Conservation (phyloP, 2,888 invertebrate species). For the Aleiodes leptofemur region DNA sequence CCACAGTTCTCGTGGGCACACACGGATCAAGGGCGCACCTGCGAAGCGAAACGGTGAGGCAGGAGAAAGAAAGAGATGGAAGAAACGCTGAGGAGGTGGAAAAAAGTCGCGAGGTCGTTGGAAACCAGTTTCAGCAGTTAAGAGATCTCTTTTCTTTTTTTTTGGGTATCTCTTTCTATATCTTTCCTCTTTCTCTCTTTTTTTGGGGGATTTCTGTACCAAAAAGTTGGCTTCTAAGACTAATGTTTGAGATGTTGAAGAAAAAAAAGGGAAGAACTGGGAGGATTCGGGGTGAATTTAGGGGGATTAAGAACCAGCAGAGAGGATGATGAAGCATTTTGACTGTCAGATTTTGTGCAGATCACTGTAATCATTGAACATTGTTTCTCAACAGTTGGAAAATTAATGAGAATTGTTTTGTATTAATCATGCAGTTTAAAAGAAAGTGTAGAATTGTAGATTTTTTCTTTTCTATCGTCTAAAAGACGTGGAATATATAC, state of each 20-base stretch:
- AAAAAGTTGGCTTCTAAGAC: conserved; percentile 3
- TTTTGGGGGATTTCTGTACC: conserved; percentile 40
- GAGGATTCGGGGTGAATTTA: too few relatives aligned
- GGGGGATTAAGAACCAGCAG: too few relatives aligned
- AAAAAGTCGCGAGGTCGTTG: conserved; percentile 52
- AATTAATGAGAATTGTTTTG: too few relatives aligned
- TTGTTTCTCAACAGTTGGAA: too few relatives aligned
- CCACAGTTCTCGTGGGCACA: conserved; percentile 40
- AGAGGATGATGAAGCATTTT: too few relatives aligned
- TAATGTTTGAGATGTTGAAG: conserved; percentile 44
- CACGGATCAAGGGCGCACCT: conserved; percentile 46
- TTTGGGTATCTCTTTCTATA: conserved; percentile 27
- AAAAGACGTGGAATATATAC: too few relatives aligned
- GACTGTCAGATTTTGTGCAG: too few relatives aligned
- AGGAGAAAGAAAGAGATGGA: conserved; percentile 38
- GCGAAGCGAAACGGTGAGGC: conserved; percentile 30
- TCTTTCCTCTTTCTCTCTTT: conserved; percentile 37
- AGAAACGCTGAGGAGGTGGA: conserved; percentile 40
- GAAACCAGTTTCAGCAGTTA: conserved; percentile 54
- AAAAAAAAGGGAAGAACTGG: conserved; percentile 43
- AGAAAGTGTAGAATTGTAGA: too few relatives aligned
- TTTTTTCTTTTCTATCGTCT: too few relatives aligned
- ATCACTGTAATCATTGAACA: too few relatives aligned
- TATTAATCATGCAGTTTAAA: too few relatives aligned
- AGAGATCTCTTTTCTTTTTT: conserved; percentile 37